Percentiles rank a stretch among this genome's conserved stretches.
Conservation (phyloP, 1,140 invertebrate species). For the Eulimnadia texana region DNA sequence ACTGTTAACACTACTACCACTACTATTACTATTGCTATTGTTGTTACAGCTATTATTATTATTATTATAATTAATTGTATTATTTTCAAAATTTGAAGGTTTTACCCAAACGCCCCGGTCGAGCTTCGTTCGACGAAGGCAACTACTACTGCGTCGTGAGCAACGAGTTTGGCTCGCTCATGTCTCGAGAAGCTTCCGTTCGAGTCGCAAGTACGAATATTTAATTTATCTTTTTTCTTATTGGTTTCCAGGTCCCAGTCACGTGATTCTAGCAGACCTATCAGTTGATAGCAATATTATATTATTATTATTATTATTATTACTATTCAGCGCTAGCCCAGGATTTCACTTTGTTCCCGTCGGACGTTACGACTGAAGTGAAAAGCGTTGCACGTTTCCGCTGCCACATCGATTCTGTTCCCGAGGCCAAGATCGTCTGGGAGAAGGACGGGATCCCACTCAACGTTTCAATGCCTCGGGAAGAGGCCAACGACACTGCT, state of each 20-base stretch:
- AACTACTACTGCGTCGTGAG: constrained; percentile 27
- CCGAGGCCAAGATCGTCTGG: constrained; percentile 37
- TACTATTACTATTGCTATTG: too few species aligned
- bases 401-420: constrained; percentile 39
- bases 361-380: constrained; percentile 31
- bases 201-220: constrained; percentile 29
- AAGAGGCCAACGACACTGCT: background rate
- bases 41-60: too few species aligned
- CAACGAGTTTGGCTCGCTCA: constrained; percentile 24
- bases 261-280: background rate
- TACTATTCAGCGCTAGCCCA: constrained; percentile 32
- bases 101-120: constrained; percentile 17
- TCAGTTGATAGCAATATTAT: too few species aligned
- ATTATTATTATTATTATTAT: background rate
- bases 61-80: background rate
- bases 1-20: too few species aligned
- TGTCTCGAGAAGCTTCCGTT: constrained; percentile 28
- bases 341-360: constrained; percentile 33
- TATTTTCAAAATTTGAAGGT: constrained; percentile 14
- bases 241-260: too few species aligned
- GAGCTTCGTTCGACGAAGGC: constrained; percentile 24
- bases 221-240: background rate
- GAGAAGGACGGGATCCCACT: constrained; percentile 30
- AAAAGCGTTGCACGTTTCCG: constrained; percentile 35
- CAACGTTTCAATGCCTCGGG: background rate